Evolutionary conservation across 2,888 invertebrate genomes (phyloP), one percentile per base, ranked within the genome.

Genomic region (Brachylomia viminalis): DNA sequence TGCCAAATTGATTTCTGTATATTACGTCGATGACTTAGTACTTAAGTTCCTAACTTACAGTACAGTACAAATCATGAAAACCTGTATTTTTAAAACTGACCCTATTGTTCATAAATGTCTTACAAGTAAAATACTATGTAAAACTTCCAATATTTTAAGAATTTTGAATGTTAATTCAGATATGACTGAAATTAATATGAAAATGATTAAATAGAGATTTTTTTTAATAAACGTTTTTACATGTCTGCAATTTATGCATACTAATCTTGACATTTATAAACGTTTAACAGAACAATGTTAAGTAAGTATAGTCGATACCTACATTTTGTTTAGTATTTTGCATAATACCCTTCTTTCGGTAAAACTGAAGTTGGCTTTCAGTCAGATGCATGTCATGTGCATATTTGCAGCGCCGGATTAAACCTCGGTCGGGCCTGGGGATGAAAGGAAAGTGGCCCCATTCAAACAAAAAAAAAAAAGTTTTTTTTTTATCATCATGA

Each of bases 1-100:
- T 78, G 71, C 68, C 71, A 85, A 85, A 83, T 45, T 70, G 2
- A 45, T 74, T 71, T 76, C 52, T 71, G 77, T 77, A 65, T 67
- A 23, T 58, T 69, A 42, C 15, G 52, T 54, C 3, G n/a, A 42
- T n/a, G 42, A 54, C 5, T 56, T 77, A 70, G 72, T 74, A 75
- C 77, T 72, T 84, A 77, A 73, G 59, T 45, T 62, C 13, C 27
- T 72, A 30, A 64, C 66, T 72, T 70, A 62, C 23, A 69, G 45
- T 49, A 58, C 70, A 74, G 68, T 82, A 82, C 82, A 83, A 83
- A 85, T 67, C 23, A 72, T 58, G 27, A 54, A 62, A 33, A 61
- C 45, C 42, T 76, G 15, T 71, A 38, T 69, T 67, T 62, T 47
- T 42, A 23, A 27, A 80, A 58, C 17, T 58, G 38, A 10, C 38